Base-by-base conservation (phyloP, 2,888 invertebrate species). In the Pecten maximus region DNA sequence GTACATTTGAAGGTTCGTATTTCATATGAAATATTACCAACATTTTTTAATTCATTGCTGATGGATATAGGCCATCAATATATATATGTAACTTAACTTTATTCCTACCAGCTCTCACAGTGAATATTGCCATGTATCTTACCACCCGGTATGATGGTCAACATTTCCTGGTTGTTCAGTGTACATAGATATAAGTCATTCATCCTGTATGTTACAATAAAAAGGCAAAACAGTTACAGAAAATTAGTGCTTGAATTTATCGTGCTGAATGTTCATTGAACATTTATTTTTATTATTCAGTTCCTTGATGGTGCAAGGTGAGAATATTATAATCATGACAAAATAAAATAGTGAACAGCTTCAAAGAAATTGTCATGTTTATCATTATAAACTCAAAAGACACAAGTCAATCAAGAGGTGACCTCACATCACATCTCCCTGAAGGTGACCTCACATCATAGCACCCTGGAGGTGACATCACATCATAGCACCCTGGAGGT, bases 231-330 rank as follows among this genome's bases (percentile, higher is more conserved):
- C 35, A 74, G 28, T 19, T 74, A 28, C 74, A 74, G 28, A 74
- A 74, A 54, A 74, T 2, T 74, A 74, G 74, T 74, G 74, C 74
- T 74, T 74, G 35, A 6, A 44, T 44, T n/a, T 74, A 74, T 16
- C 35, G 74, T 74, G 74, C 74, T 35, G 74, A 35, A 28, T 44
- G 44, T 44, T 35, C 35, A 74, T 35, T 74, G 74, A 74, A 74
- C 19, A 74, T 44, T 35, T 74, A 28, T 74, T 28, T 74, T 74
- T 28, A 35, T 74, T 74, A 54, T 74, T 35, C 19, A 74, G 28
- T 74, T 74, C 35, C 74, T 74, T 74, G 35, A 74, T n/a, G 60
- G 60, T 60, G 23, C 60, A 60, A 60, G 60, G 74, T 74, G 23
- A 74, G 12, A 35, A 35, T 23, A 28, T 28, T 74, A 74, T 60